Evolutionary conservation across 1,140 invertebrate genomes (phyloP).

Genomic region (Condylostylus longicornis): DNA sequence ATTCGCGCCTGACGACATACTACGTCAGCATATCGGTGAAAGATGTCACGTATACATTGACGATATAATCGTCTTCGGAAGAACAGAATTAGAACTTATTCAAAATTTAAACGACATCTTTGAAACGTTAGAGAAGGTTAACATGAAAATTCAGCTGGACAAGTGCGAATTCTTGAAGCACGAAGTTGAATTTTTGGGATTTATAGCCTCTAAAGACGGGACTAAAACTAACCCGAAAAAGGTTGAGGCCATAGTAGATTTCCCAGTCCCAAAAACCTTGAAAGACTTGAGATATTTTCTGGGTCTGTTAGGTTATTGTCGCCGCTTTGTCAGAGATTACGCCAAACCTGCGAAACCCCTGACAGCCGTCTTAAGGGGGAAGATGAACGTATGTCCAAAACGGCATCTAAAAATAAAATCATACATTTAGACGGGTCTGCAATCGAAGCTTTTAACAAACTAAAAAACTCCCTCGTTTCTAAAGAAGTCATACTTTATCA

Average conservation of each 20-base stretch:
- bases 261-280: slow-evolving; percentile 6
- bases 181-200: slow-evolving; percentile 11
- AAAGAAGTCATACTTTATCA: slow-evolving; percentile 17
- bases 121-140: slow-evolving; percentile 21
- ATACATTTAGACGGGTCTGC: neutral
- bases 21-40: slow-evolving; percentile 10
- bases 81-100: slow-evolving; percentile 28
- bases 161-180: slow-evolving; percentile 31
- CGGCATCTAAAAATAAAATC: slow-evolving; percentile 1
- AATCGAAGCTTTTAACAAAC: slow-evolving; percentile 5
- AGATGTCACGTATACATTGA: slow-evolving; percentile 28
- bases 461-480: slow-evolving; percentile 6
- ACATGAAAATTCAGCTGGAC: slow-evolving; percentile 32
- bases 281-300: slow-evolving; percentile 11
- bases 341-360: slow-evolving; percentile 22
- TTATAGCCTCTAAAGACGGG: slow-evolving; percentile 7
- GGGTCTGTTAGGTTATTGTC: slow-evolving; percentile 18
- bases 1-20: slow-evolving; percentile 23
- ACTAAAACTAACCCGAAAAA: slow-evolving; percentile 10
- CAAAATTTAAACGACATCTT: slow-evolving; percentile 26
- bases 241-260: slow-evolving; percentile 5
- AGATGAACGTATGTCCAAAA: slow-evolving; percentile 5
- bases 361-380: slow-evolving; percentile 5
- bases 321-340: slow-evolving; percentile 25
- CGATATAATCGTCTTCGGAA: slow-evolving; percentile 28